Evolutionary conservation across 2,797 vertebrate species (phyloP), one percentile per base, ranked within the genome.

Genomic region (Leptatherina wallacei): DNA sequence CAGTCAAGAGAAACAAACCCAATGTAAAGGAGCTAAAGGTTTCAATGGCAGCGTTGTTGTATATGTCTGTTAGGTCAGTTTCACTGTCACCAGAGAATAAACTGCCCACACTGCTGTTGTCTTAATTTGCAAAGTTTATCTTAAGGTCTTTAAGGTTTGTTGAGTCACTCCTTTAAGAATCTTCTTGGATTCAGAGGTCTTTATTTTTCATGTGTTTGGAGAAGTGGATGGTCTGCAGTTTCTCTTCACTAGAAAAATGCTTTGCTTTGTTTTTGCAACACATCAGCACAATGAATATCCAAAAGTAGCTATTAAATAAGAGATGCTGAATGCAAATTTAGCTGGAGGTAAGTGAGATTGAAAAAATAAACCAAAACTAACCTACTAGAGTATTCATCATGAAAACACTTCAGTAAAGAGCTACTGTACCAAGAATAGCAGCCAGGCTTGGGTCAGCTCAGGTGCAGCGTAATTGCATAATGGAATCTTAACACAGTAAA

Each of bases 401-500:
- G 22, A 51, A 35, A n/a, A 24, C 13, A 9, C 24, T 27, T 27
- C 22, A 42, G 55, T 16, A 69, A 22, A 16, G 11, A 5, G 20
- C 6, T 52, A 29, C n/a, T 40, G 20, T 16, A 10, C 27, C 12
- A 35, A 20, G 57, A 2, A 33, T 33, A 51, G 12, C 29, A 32
- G 11, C 60, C 29, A 54, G n/a, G 51, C 65, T 66, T 18, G 47
- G 2, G 30, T 70, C 24, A 18, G 12, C 36, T 84, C 36, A 64
- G 61, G 29, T 68, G 73, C 32, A 27, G 35, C 57, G 20, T 80
- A 69, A 79, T 76, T 85, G 71, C 38, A 24, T 81, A 87, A 88
- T 29, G 35, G 6, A 65, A 62, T 74, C 77, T 84, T 80, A 86
- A 64, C 81, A 78, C 73, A 75, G 64, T 76, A 35, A 80, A 69